Evolutionary conservation across 2,888 invertebrate genomes (phyloP).

Genomic region (Notodonta dromedarius): DNA sequence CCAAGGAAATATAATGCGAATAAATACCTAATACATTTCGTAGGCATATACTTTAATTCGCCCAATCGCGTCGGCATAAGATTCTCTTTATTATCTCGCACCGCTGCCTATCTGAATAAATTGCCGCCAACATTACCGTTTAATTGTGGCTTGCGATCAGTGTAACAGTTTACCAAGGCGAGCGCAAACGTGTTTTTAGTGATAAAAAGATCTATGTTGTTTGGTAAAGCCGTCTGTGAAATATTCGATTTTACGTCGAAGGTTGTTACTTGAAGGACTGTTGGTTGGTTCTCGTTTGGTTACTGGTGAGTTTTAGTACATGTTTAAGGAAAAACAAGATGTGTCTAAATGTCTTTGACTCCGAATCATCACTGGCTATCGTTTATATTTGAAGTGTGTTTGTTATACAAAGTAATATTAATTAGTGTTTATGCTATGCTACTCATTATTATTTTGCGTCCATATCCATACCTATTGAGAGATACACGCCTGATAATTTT

Average conservation of each 20-base stretch:
- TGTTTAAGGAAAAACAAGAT: neutral
- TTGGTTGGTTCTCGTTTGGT: neutral
- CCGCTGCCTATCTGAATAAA: conserved; percentile 26
- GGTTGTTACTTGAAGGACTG: neutral
- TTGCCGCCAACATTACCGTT: conserved; percentile 25
- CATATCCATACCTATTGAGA: too few species aligned
- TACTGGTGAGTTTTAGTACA: neutral
- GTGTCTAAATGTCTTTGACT: too few species aligned
- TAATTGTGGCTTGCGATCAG: conserved; percentile 35
- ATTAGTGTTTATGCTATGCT: too few species aligned
- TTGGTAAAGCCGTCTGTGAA: conserved; percentile 4
- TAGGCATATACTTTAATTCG: too few species aligned
- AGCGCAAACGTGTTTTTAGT: conserved; percentile 39
- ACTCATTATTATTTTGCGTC: too few species aligned
- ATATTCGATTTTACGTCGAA: neutral
- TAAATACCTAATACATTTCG: too few species aligned
- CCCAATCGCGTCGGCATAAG: neutral
- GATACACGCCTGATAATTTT: too few species aligned
- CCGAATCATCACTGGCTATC: too few species aligned
- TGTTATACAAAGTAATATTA: too few species aligned
- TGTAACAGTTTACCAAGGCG: conserved; percentile 17
- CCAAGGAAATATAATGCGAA: too few species aligned
- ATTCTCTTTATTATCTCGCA: conserved; percentile 19
- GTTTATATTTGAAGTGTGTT: too few species aligned
- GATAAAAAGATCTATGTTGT: conserved; percentile 30